Evolutionary conservation across 2,888 invertebrate genomes (phyloP).

Genomic region (Epsilonema sp.): DNA sequence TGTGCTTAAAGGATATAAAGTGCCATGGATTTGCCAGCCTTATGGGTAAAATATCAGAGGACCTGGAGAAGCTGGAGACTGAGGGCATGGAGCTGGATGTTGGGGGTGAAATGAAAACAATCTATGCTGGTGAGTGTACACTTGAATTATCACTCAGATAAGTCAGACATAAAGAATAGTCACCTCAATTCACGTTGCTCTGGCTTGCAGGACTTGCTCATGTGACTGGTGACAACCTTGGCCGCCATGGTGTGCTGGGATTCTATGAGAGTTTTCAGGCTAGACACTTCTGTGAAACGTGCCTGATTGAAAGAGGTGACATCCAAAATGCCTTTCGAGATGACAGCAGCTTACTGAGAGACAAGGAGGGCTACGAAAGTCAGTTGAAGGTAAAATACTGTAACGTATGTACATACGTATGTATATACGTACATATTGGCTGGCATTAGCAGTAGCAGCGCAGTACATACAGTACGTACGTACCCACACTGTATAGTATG

Average conservation of each 20-base stretch:
- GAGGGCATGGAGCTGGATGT: not conserved
- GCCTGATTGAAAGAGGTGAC: not conserved
- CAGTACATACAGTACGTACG: too few relatives aligned
- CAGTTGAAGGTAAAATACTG: not conserved
- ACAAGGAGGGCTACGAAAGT: not conserved
- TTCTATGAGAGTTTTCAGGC: not conserved
- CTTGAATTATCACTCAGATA: too few relatives aligned
- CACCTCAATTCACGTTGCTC: too few relatives aligned
- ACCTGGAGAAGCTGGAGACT: not conserved
- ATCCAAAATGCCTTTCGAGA: not conserved
- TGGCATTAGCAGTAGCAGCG: too few relatives aligned
- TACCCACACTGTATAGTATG: too few relatives aligned
- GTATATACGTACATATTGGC: too few relatives aligned
- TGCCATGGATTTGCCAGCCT: too few relatives aligned
- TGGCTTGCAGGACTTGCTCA: not conserved
- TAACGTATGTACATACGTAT: too few relatives aligned
- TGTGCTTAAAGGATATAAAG: too few relatives aligned
- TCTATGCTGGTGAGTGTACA: too few relatives aligned
- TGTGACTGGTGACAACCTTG: not conserved
- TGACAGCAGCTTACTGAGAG: not conserved
- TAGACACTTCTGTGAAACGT: not conserved
- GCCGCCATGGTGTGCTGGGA: not conserved
- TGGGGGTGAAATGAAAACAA: too few relatives aligned
- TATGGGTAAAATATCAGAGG: not conserved
- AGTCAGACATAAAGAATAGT: too few relatives aligned